These are phyloP conservation scores for Zosterops pallidus DNA, from an alignment of 2,113 vertebrate species.

Conservation along the genomic window DNA sequence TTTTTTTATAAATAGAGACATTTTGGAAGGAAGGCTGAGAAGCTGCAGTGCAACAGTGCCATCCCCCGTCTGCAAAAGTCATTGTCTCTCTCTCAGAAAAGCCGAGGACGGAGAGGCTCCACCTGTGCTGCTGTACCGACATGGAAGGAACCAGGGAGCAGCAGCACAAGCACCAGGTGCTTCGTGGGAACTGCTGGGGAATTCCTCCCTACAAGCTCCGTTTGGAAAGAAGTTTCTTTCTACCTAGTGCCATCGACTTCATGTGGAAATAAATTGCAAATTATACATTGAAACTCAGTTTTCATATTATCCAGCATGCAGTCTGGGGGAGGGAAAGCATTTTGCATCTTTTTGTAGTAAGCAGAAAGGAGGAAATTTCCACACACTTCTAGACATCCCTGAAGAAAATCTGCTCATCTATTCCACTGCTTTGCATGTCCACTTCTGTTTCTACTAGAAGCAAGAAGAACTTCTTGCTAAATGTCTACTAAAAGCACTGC, in stretches of 20 bases:
- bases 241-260: background rate
- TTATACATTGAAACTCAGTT: background rate
- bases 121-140: background rate
- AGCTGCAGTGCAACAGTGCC: conserved; percentile 69
- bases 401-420: background rate
- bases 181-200: background rate
- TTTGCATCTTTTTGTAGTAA: background rate
- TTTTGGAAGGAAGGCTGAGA: background rate
- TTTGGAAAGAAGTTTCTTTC: background rate
- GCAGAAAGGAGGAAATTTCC: background rate
- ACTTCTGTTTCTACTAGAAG: background rate
- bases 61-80: conserved; percentile 58
- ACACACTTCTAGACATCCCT: background rate
- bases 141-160: background rate
- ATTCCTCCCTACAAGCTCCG: background rate
- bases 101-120: background rate
- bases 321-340: background rate
- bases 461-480: background rate
- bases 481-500: background rate
- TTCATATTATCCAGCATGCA: background rate
- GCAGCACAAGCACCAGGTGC: background rate
- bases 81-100: background rate
- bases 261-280: background rate
- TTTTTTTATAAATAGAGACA: conserved; percentile 40
- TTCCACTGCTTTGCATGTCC: background rate